A percentile compares a stretch with the other conserved stretches of the same genome.
phyloP scores from a whole-genome alignment of 2,113 vertebrate genomes.

The Naja naja region DNA sequence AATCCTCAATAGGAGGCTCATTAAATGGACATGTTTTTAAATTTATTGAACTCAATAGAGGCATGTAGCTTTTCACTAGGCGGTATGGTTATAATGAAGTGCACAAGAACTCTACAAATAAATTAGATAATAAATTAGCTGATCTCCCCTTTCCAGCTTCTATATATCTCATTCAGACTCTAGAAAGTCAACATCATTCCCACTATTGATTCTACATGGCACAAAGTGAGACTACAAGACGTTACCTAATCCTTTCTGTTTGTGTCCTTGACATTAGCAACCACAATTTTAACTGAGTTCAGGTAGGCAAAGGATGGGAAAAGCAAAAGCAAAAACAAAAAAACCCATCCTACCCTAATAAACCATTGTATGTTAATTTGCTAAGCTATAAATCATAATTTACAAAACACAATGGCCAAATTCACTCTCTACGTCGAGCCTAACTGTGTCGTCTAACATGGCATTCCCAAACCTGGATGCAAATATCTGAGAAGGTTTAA shows the following conservation, averaged over 20 bases:
- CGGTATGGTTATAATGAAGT: conserved; percentile 13
- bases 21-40: neutral
- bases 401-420: neutral
- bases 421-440: neutral
- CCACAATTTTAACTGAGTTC: neutral
- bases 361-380: neutral
- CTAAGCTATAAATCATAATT: neutral
- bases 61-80: conserved; percentile 4
- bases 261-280: neutral
- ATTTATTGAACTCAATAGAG: conserved; percentile 27
- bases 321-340: too few relatives aligned
- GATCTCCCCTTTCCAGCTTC: neutral
- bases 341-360: neutral
- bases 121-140: conserved; percentile 16
- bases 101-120: neutral
- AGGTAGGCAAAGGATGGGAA: neutral
- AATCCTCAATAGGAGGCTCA: conserved; percentile 19
- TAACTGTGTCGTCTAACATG: neutral
- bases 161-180: neutral
- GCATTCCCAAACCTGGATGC: neutral
- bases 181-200: neutral
- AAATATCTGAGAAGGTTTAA: neutral
- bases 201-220: neutral
- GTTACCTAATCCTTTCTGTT: neutral
- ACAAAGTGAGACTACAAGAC: neutral